Percentiles rank a stretch among this genome's conserved stretches.
These are phyloP conservation scores for Harlomillsia oculata DNA, from an alignment of 1,140 invertebrate species.

Conservation along the genomic window DNA sequence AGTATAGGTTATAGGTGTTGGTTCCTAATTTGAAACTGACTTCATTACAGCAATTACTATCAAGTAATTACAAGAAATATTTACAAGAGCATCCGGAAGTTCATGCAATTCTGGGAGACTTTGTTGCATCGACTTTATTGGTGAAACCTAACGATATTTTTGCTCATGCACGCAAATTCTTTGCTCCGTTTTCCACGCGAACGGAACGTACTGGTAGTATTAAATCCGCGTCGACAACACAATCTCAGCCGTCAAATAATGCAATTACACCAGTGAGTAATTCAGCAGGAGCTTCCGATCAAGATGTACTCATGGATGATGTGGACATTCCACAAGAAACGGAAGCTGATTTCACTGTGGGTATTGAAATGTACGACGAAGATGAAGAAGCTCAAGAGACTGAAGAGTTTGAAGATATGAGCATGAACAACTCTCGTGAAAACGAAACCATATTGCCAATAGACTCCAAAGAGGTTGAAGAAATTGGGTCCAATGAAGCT, in stretches of 20 bases:
- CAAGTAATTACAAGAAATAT: conserved; percentile 13
- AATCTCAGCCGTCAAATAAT: no score
- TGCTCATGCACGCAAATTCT: conserved; percentile 23
- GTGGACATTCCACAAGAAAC: no score
- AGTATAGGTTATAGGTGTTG: no score
- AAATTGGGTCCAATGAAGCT: neutral
- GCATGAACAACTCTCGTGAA: neutral
- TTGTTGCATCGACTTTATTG: conserved; percentile 25
- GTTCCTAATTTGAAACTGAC: no score
- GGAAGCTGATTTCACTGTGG: no score
- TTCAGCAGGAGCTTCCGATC: no score
- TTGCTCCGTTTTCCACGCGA: no score
- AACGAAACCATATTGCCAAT: neutral
- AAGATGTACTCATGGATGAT: no score
- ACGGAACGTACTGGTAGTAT: no score
- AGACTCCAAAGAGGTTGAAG: neutral
- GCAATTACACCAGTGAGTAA: no score
- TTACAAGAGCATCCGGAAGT: conserved; percentile 28
- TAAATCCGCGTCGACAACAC: no score
- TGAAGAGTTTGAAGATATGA: neutral
- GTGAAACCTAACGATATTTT: conserved; percentile 25
- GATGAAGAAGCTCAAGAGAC: neutral
- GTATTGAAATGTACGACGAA: neutral
- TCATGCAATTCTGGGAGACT: conserved; percentile 26
- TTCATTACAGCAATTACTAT: neutral